These are phyloP conservation scores for Euplexia lucipara DNA, from an alignment of 2,888 invertebrate species.

Conservation along the genomic window DNA sequence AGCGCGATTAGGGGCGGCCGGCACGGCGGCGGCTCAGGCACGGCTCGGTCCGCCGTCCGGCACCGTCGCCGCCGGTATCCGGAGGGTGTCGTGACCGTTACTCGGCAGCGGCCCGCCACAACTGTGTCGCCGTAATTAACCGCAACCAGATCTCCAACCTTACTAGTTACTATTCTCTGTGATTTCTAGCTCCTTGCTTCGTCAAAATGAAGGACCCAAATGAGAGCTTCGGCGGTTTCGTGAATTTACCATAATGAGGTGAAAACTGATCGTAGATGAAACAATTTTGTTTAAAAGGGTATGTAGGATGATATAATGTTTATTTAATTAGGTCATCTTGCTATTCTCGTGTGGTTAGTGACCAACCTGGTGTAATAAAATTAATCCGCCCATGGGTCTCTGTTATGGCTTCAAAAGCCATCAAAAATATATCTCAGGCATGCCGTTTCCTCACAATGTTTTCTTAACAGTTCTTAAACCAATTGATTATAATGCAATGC, in stretches of 20 bases:
- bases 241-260: constrained; percentile 51
- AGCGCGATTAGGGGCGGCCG: constrained; percentile 70
- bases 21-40: constrained; percentile 23
- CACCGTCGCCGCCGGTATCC: constrained; percentile 53
- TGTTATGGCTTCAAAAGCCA: too few relatives aligned
- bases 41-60: constrained; percentile 21
- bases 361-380: too few relatives aligned
- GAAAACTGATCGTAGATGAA: constrained; percentile 33
- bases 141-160: constrained; percentile 64
- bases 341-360: too few relatives aligned
- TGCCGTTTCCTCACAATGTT: too few relatives aligned
- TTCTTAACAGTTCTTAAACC: too few relatives aligned
- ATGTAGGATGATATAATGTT: not conserved
- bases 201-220: constrained; percentile 42
- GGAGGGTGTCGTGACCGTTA: constrained; percentile 71
- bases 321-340: too few relatives aligned
- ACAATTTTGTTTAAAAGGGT: constrained; percentile 10
- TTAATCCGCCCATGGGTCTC: too few relatives aligned
- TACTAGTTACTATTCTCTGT: constrained; percentile 37
- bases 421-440: too few relatives aligned
- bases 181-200: constrained; percentile 45
- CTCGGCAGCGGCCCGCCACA: constrained; percentile 52
- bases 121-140: constrained; percentile 69
- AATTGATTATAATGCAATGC: too few relatives aligned
- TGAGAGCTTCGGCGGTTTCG: constrained; percentile 43